phyloP scores from a whole-genome alignment of 2,113 vertebrate genomes.

The Brachirus orientalis region DNA sequence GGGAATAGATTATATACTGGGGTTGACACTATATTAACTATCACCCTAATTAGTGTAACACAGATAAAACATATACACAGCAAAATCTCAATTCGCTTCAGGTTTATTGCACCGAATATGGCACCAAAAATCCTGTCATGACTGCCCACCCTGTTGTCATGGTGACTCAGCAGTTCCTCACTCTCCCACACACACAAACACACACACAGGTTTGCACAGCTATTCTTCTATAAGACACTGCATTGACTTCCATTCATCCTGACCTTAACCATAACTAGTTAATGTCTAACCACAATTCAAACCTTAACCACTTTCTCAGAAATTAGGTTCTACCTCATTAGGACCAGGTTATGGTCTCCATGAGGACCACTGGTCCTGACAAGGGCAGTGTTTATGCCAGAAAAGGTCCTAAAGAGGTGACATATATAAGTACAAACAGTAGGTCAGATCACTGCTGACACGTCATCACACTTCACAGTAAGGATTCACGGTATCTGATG shows the following conservation, averaged over 20 bases:
- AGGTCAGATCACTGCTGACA: slow-evolving; percentile 69
- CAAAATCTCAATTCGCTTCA: not conserved
- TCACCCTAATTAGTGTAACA: not conserved
- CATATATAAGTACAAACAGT: slow-evolving; percentile 8
- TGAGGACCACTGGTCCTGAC: too few species aligned
- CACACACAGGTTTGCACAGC: too few species aligned
- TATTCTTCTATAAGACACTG: too few species aligned
- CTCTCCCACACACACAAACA: not conserved
- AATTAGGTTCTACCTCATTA: too few species aligned
- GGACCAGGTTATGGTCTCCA: too few species aligned
- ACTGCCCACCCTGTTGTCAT: slow-evolving; percentile 57
- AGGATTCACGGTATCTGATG: not conserved
- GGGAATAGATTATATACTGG: not conserved
- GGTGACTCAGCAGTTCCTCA: slow-evolving; percentile 73
- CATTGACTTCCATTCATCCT: too few species aligned
- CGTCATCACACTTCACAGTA: slow-evolving; percentile 17
- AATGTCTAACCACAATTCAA: too few species aligned
- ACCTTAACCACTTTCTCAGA: too few species aligned
- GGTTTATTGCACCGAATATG: slow-evolving; percentile 4
- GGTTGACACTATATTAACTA: not conserved
- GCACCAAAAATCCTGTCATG: slow-evolving; percentile 51
- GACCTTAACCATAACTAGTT: too few species aligned
- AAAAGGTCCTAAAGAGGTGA: too few species aligned
- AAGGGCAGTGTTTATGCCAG: too few species aligned
- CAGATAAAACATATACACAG: too few species aligned